Evolutionary conservation across 2,797 vertebrate species (phyloP), one percentile per base, ranked within the genome.

Genomic region (Varecia variegata): DNA sequence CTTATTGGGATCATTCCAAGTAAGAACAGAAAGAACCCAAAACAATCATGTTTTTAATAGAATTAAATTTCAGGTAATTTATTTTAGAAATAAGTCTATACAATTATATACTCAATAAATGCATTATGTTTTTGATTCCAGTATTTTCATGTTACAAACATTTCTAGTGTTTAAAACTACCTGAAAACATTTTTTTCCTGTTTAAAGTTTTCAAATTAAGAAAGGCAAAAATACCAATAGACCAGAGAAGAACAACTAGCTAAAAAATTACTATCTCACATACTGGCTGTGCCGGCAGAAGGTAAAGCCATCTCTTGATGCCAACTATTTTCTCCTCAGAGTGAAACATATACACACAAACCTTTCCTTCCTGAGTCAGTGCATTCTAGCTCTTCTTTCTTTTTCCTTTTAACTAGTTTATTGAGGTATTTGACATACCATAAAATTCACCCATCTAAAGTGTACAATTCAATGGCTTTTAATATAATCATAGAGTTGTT

Each of bases 1-100:
- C 5, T 47, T 85, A 47, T 40, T 71, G 71, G 32, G 32, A 35
- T 87, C 32, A 74, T 90, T 81, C n/a, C 35, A 84, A 74, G 67
- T 56, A 65, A 83, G 40, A 76, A 71, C 17, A 60, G 18, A 87
- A 88, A 87, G 13, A 32, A 87, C 56, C 30, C 23, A 43, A 82
- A 83, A 60, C 47, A 71, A 70, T 45, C 7, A 58, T 97, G 3
- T 81, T 94, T 27, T 62, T 90, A 30, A 79, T 47, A 89, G 95
- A 95, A 70, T 93, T 87, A 93, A 96, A 13, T 50, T 94, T 88
- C 58, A 87, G 79, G 30, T 96, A 88, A 79, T 98, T 98, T 98
- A 98, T 98, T 97, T 98, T 96, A 68, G 81, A 95, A 80, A 94
- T 89, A 88, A 97, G 54, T 77, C 27, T 90, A 68, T 88, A 97